Percentiles rank a stretch among this genome's conserved stretches.
Conservation (phyloP, 1,140 invertebrate species). For the Sminthurides bifidus region DNA sequence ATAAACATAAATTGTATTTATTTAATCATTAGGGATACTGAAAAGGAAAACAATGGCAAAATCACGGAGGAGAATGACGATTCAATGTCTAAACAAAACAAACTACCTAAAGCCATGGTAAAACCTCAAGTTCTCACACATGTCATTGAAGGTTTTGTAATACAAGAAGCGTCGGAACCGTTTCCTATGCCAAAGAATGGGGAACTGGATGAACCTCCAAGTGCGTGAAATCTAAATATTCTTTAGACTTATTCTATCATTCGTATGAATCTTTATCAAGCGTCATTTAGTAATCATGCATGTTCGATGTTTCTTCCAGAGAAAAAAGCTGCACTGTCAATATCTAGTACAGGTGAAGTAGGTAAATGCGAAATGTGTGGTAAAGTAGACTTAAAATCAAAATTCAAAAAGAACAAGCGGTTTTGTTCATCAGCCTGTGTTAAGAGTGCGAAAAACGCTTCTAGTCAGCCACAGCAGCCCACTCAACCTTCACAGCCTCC, state of each 20-base stretch:
- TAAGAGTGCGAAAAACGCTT: slow-evolving; percentile 42
- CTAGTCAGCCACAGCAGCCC: slow-evolving; percentile 23
- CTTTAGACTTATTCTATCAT: slow-evolving; percentile 10
- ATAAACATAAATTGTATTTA: background rate
- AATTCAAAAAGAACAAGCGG: slow-evolving; percentile 61
- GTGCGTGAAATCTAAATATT: slow-evolving; percentile 45
- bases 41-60: slow-evolving; percentile 29
- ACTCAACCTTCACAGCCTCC: too few relatives aligned
- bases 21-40: slow-evolving; percentile 21
- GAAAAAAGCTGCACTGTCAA: slow-evolving; percentile 39
- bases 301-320: slow-evolving; percentile 33
- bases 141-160: slow-evolving; percentile 92
- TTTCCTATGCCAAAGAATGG: slow-evolving; percentile 42
- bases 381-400: slow-evolving; percentile 54
- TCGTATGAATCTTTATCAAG: slow-evolving; percentile 1
- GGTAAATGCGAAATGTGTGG: slow-evolving; percentile 68
- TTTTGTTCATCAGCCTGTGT: slow-evolving; percentile 67
- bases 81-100: slow-evolving; percentile 40
- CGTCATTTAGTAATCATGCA: background rate
- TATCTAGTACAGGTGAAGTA: slow-evolving; percentile 41
- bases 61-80: slow-evolving; percentile 21
- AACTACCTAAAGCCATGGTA: slow-evolving; percentile 75
- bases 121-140: slow-evolving; percentile 93
- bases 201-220: slow-evolving; percentile 54
- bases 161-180: slow-evolving; percentile 62